phyloP scores from a whole-genome alignment of 1,140 invertebrate genomes.

The Tetranychus urticae region DNA sequence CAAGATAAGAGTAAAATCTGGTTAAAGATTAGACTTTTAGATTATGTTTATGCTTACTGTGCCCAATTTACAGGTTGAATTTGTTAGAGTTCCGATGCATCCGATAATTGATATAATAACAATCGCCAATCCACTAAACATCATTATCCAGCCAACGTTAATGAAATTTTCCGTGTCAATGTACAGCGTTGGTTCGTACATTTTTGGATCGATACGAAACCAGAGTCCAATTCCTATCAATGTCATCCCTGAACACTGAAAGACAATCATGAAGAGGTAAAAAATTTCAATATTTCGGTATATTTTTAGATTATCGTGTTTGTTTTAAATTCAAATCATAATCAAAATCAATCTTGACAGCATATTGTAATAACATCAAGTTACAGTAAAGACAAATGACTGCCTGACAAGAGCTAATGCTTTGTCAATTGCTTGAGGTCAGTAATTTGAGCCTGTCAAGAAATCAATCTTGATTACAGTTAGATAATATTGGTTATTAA shows the following conservation, averaged over 20 bases:
- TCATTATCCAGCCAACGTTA: conserved; percentile 8
- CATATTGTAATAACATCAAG: no score
- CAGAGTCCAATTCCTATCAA: conserved; percentile 10
- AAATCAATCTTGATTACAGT: no score
- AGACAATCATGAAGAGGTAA: background rate
- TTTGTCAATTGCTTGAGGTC: no score
- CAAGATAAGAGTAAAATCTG: background rate
- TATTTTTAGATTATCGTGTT: background rate
- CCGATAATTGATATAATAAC: conserved; percentile 6
- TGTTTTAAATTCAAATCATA: no score
- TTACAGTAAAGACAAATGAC: no score
- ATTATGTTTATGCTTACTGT: background rate
- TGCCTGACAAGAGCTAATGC: no score
- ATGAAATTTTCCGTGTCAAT: conserved; percentile 9
- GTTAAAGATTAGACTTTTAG: background rate
- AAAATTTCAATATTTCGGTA: background rate
- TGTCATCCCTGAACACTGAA: conserved; percentile 5
- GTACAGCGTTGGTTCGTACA: conserved; percentile 7
- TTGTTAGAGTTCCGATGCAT: background rate
- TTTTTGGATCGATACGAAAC: conserved; percentile 10
- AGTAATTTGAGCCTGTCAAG: no score
- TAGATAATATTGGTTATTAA: background rate
- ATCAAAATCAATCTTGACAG: no score
- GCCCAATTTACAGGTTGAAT: background rate
- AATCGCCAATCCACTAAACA: conserved; percentile 5